Evolutionary conservation across 1,140 invertebrate genomes (phyloP).

Genomic region (Leptonema lineaticorne): DNA sequence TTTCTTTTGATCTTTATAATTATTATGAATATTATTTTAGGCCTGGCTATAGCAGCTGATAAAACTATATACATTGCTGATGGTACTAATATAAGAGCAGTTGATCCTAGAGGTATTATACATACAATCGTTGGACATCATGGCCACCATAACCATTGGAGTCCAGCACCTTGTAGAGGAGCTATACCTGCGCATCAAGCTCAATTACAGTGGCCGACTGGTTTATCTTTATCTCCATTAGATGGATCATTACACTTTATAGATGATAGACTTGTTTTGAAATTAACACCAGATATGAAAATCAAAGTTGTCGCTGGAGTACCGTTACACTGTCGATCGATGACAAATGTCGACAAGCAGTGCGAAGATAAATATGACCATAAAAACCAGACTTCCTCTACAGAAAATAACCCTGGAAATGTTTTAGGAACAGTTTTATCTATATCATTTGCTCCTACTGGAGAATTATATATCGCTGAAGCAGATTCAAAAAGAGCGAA

Average conservation of each 20-base stretch:
- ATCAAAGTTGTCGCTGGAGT: slow-evolving; percentile 88
- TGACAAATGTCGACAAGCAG: slow-evolving; percentile 39
- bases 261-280: slow-evolving; percentile 90
- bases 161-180: slow-evolving; percentile 80
- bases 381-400: slow-evolving; percentile 33
- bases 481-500: slow-evolving; percentile 88
- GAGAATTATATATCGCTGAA: slow-evolving; percentile 92
- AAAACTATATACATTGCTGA: slow-evolving; percentile 93
- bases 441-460: slow-evolving; percentile 88
- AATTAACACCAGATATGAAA: slow-evolving; percentile 88
- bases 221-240: slow-evolving; percentile 86
- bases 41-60: slow-evolving; percentile 85
- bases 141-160: slow-evolving; percentile 88
- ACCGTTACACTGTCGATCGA: slow-evolving; percentile 78
- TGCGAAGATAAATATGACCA: slow-evolving; percentile 31
- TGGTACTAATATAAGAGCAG: slow-evolving; percentile 88
- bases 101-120: slow-evolving; percentile 89
- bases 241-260: slow-evolving; percentile 94
- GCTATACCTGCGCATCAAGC: slow-evolving; percentile 78
- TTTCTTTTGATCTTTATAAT: slow-evolving; percentile 2
- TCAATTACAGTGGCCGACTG: slow-evolving; percentile 94
- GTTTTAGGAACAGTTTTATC: slow-evolving; percentile 75
- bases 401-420: slow-evolving; percentile 54
- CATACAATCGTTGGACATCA: slow-evolving; percentile 92
- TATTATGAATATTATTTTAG: slow-evolving; percentile 47